Base-by-base conservation (phyloP, 2,888 invertebrate genomes). In the Ophonus ardosiacus region DNA sequence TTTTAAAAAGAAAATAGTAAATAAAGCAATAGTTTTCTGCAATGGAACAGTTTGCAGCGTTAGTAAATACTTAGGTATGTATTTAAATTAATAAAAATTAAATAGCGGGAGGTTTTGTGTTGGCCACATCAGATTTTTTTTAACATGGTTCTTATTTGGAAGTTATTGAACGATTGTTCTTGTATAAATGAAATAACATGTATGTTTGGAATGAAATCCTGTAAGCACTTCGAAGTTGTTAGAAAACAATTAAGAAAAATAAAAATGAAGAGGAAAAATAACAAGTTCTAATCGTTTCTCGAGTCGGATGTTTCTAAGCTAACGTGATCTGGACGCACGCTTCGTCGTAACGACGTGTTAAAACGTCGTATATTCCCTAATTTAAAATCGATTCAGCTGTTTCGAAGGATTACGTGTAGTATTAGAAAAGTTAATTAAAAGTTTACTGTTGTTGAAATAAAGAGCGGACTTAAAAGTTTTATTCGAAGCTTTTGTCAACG, bases 401-500 rank as follows among this genome's bases (percentile, higher is more conserved):
- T 84, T 65, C 63, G 24, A 78, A 63, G 84, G 84, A 84, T 84
- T 84, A 84, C 84, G 83, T 84, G 83, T 68, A 85, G 87, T 86
- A 87, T 87, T 87, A 87, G 87, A 87, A 87, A 87, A 87, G 87
- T 87, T 87, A 87, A 87, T 87, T 87, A 87, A 87, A 87, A 87
- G 65, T 86, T 87, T 86, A 86, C 84, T 84, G 78, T 84, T 84
- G 84, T 78, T 84, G 65, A 84, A 84, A 84, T 84, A 84, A 84
- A 84, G 83, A 83, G 51, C 24, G 59, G 83, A 83, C 83, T 83
- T 83, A 83, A 83, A 83, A 83, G 74, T 83, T 83, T 83, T 83
- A 83, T 83, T 59, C 74, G 59, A 81, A 61, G 83, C 74, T 76
- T 74, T 83, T 74, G 83, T 74, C 83, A 83, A 83, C 83, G 57